These are phyloP conservation scores for Drosophila paulistorum DNA, from an alignment of 1,140 invertebrate genomes.

Conservation along the genomic window DNA sequence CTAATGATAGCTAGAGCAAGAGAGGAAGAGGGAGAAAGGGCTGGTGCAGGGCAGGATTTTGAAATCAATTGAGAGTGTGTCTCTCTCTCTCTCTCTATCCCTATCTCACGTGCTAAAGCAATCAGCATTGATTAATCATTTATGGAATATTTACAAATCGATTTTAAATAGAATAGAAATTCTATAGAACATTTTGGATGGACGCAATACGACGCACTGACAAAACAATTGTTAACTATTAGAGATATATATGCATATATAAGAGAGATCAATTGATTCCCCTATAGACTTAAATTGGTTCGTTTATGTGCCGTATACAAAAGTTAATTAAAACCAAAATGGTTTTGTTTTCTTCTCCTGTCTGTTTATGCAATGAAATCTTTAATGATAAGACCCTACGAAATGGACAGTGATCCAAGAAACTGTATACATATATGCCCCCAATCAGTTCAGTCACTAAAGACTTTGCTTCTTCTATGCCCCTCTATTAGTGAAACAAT, in stretches of 20 bases:
- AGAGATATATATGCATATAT: slow-evolving; percentile 5
- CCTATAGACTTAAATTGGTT: slow-evolving; percentile 62
- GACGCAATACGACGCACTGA: slow-evolving; percentile 3
- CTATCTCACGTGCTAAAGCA: slow-evolving; percentile 46
- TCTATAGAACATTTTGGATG: slow-evolving; percentile 4
- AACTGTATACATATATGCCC: no score
- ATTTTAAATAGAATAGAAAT: slow-evolving; percentile 30
- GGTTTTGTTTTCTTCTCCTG: neutral
- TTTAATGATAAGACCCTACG: neutral
- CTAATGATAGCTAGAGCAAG: neutral
- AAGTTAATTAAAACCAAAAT: slow-evolving; percentile 46
- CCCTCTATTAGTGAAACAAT: no score
- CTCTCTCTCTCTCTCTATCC: neutral
- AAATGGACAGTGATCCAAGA: neutral
- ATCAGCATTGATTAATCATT: slow-evolving; percentile 61
- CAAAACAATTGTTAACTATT: slow-evolving; percentile 28
- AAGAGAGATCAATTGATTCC: slow-evolving; percentile 59
- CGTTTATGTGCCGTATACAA: slow-evolving; percentile 44
- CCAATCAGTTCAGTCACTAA: no score
- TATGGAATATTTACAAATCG: slow-evolving; percentile 48
- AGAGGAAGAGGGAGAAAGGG: neutral
- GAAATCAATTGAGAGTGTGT: neutral
- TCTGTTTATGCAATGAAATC: slow-evolving; percentile 14
- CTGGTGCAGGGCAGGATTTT: slow-evolving; percentile 4
- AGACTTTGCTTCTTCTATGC: no score